These are phyloP conservation scores for Caenorhabditis brenneri DNA, from an alignment of 1,140 invertebrate genomes.

Conservation along the genomic window DNA sequence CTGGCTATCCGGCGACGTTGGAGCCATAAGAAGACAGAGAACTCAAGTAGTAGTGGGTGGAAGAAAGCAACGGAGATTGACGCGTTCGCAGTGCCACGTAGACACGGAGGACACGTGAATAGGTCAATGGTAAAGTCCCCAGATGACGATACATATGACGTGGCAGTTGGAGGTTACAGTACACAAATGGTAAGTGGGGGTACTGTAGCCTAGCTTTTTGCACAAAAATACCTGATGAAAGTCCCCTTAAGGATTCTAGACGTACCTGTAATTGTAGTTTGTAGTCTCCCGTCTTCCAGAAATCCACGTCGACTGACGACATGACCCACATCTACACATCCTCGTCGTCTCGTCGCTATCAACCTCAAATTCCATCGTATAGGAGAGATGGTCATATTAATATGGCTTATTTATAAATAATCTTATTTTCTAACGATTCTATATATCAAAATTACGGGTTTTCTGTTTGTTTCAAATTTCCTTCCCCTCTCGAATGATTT, in stretches of 20 bases:
- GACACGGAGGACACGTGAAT: background rate
- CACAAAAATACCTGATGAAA: too few species aligned
- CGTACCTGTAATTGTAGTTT: background rate
- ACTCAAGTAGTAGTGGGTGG: background rate
- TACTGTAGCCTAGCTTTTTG: too few species aligned
- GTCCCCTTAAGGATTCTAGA: background rate
- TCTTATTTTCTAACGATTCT: background rate
- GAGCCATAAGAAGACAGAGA: background rate
- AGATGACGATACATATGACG: conserved; percentile 20
- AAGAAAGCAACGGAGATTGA: background rate
- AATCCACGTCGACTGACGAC: conserved; percentile 11
- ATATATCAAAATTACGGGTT: background rate
- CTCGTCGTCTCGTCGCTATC: background rate
- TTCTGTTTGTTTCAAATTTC: background rate
- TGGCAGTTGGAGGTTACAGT: background rate
- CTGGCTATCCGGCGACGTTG: background rate
- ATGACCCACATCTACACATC: conserved; percentile 1
- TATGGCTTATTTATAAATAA: conserved; percentile 2
- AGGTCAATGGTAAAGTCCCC: background rate
- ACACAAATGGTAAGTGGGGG: background rate
- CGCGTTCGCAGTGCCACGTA: background rate
- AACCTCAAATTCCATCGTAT: background rate
- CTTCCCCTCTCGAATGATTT: background rate
- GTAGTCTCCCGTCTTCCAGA: background rate
- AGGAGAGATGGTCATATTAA: conserved; percentile 1